These are phyloP conservation scores for Microcebus ravelobensis DNA, from an alignment of 2,113 vertebrate species.

Conservation along the genomic window DNA sequence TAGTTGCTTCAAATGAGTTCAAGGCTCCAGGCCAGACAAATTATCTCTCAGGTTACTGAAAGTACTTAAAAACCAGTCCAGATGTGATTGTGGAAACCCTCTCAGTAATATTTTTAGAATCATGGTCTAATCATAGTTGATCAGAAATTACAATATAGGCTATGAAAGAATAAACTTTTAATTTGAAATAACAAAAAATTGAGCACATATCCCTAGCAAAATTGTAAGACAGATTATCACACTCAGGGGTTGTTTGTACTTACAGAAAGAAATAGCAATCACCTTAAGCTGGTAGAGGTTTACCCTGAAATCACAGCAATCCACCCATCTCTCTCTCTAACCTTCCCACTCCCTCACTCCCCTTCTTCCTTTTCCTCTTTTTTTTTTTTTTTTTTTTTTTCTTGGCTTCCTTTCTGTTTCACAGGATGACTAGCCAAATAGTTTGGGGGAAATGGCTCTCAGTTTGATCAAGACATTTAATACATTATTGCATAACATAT, in stretches of 20 bases:
- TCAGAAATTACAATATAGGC: background rate
- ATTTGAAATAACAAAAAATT: background rate
- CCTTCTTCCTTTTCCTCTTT: background rate
- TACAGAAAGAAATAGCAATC: background rate
- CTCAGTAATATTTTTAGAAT: background rate
- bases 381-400: background rate
- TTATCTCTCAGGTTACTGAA: conserved; percentile 9
- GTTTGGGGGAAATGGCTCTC: background rate
- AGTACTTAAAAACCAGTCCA: background rate
- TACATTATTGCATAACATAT: background rate
- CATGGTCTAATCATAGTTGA: background rate
- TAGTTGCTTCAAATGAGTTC: conserved; percentile 53
- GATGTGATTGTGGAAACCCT: conserved; percentile 4
- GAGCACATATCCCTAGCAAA: background rate
- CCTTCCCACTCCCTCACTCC: background rate
- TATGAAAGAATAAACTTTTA: background rate
- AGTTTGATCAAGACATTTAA: conserved; percentile 17
- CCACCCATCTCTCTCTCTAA: background rate
- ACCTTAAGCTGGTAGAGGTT: background rate
- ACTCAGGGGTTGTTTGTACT: background rate
- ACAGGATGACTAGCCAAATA: background rate
- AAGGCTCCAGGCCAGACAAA: conserved; percentile 47
- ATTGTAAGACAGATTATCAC: background rate
- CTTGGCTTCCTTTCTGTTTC: background rate
- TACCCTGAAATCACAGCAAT: background rate